phyloP scores from a whole-genome alignment of 2,113 vertebrate species.

The Oostethus manadensis region DNA sequence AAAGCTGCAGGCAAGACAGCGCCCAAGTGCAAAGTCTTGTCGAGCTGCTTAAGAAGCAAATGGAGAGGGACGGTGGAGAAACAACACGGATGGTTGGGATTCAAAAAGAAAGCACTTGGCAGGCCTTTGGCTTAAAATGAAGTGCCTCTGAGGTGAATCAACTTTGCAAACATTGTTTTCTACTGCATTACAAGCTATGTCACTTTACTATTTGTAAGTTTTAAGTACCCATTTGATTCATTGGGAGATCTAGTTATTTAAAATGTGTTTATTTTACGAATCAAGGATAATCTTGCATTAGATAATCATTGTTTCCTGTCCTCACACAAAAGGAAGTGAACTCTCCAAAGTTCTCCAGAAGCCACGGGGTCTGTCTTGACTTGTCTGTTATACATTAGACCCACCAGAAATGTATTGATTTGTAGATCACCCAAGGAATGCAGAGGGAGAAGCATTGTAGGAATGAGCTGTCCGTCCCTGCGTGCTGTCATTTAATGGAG shows the following conservation, averaged over 20 bases:
- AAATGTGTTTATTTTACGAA: too few species aligned
- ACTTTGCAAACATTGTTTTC: background rate
- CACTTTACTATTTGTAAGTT: background rate
- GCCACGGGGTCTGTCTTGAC: too few species aligned
- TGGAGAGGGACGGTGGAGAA: slow-evolving; percentile 2
- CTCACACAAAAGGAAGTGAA: background rate
- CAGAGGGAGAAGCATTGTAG: too few species aligned
- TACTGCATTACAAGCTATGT: background rate
- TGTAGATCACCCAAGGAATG: too few species aligned
- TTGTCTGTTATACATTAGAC: too few species aligned
- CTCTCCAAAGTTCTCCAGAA: too few species aligned
- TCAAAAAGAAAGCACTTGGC: background rate
- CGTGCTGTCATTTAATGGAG: too few species aligned
- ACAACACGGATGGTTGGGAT: slow-evolving; percentile 1
- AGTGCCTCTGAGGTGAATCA: background rate
- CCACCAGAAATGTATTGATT: too few species aligned
- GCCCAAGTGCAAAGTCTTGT: slow-evolving; percentile 10
- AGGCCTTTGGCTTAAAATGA: background rate
- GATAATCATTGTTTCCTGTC: background rate
- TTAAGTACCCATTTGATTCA: background rate
- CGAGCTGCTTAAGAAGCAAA: background rate
- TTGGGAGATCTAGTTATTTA: background rate
- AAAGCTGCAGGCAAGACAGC: slow-evolving; percentile 1
- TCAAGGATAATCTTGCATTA: too few species aligned
- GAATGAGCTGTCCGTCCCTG: too few species aligned